These are phyloP conservation scores for Macrosiphum euphorbiae DNA, from an alignment of 2,888 invertebrate species.

Conservation along the genomic window DNA sequence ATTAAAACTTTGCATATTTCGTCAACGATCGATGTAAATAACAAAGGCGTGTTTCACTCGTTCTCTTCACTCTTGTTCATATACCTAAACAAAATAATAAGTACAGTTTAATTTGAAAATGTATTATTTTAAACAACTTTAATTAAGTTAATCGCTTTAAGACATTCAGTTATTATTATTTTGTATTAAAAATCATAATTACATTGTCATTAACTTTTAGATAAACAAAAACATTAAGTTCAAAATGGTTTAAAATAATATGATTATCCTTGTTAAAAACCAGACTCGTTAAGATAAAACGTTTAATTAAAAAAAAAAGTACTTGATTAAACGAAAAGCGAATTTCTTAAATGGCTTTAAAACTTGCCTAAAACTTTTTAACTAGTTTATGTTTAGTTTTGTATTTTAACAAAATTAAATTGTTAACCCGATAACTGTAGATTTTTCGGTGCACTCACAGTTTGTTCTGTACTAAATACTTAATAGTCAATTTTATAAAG, in stretches of 20 bases:
- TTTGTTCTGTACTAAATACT: neutral
- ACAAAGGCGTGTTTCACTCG: neutral
- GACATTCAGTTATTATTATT: conserved; percentile 1
- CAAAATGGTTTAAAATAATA: conserved; percentile 26
- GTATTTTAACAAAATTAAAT: conserved; percentile 15
- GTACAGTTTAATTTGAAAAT: conserved; percentile 5
- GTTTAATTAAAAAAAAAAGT: conserved; percentile 35
- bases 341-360: conserved; percentile 38
- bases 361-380: conserved; percentile 30
- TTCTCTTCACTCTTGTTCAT: neutral
- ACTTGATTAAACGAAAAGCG: conserved; percentile 22
- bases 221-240: conserved; percentile 37
- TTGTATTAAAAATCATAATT: conserved; percentile 54
- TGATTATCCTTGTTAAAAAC: conserved; percentile 42
- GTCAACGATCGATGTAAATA: neutral
- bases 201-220: conserved; percentile 39
- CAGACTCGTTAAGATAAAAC: conserved; percentile 41
- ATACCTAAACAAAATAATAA: neutral
- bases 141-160: conserved; percentile 41
- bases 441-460: neutral
- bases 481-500: neutral
- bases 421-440: conserved; percentile 26
- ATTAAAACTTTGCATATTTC: neutral
- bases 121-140: conserved; percentile 34
- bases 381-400: conserved; percentile 39